phyloP scores from a whole-genome alignment of 2,888 invertebrate genomes.

The Drosophila cracens region DNA sequence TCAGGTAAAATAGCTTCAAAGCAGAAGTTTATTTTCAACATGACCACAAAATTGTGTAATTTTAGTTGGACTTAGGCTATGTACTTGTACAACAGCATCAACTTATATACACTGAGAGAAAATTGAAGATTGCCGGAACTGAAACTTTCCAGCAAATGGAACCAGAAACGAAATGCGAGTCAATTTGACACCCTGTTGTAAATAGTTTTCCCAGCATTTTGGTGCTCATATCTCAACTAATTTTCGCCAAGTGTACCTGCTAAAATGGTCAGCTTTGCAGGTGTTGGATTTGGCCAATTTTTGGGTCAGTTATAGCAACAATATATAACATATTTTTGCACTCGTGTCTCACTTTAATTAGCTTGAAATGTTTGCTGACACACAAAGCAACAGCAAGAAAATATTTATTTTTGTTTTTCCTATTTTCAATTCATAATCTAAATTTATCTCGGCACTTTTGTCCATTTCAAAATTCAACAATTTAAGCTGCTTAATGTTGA shows the following conservation, averaged over 20 bases:
- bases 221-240: neutral
- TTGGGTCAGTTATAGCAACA: constrained; percentile 17
- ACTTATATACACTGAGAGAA: constrained; percentile 1
- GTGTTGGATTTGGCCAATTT: constrained; percentile 25
- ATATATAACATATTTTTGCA: constrained; percentile 7
- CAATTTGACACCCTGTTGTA: neutral
- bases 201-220: neutral
- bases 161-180: neutral
- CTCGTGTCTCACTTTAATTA: constrained; percentile 46
- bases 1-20: constrained; percentile 16
- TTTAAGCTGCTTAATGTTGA: constrained; percentile 16
- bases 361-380: constrained; percentile 42
- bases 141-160: no score
- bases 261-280: neutral
- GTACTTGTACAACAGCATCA: constrained; percentile 18
- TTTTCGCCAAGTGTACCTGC: neutral
- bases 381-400: neutral
- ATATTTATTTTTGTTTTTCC: neutral
- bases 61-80: constrained; percentile 46
- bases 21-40: constrained; percentile 26
- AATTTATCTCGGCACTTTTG: neutral
- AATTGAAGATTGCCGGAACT: neutral
- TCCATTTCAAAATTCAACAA: neutral
- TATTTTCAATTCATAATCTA: neutral
- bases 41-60: constrained; percentile 55